Conservation (phyloP, 2,113 vertebrate species). For the Tichodroma muraria region DNA sequence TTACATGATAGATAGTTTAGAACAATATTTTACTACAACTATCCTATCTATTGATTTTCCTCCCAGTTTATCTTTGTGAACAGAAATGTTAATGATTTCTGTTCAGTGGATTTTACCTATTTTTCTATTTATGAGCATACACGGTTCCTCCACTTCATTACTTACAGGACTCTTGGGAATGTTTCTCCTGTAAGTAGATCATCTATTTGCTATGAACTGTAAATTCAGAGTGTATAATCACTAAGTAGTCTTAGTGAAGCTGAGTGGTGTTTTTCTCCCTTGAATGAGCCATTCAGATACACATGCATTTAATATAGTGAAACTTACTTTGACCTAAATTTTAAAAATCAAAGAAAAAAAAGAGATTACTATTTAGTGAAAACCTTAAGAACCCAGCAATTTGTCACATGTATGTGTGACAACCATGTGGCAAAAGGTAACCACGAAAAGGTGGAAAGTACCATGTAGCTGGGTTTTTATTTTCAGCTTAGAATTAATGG, state of each 20-base stretch:
- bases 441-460: neutral
- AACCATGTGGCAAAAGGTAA: neutral
- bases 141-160: neutral
- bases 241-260: neutral
- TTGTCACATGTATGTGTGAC: neutral
- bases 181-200: neutral
- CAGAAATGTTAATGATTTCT: neutral
- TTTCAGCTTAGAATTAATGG: neutral
- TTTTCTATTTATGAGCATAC: neutral
- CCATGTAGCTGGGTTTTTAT: neutral
- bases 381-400: neutral
- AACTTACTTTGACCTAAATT: neutral
- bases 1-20: neutral
- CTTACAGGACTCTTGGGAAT: neutral
- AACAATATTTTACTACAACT: neutral
- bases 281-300: neutral
- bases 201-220: neutral
- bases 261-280: neutral
- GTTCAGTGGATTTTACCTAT: neutral
- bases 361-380: neutral
- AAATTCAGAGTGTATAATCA: neutral
- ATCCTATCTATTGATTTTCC: neutral
- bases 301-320: neutral
- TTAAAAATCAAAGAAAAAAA: neutral
- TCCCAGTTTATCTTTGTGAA: neutral